These are phyloP conservation scores for Notodonta ziczac DNA, from an alignment of 2,888 invertebrate species.

Conservation along the genomic window DNA sequence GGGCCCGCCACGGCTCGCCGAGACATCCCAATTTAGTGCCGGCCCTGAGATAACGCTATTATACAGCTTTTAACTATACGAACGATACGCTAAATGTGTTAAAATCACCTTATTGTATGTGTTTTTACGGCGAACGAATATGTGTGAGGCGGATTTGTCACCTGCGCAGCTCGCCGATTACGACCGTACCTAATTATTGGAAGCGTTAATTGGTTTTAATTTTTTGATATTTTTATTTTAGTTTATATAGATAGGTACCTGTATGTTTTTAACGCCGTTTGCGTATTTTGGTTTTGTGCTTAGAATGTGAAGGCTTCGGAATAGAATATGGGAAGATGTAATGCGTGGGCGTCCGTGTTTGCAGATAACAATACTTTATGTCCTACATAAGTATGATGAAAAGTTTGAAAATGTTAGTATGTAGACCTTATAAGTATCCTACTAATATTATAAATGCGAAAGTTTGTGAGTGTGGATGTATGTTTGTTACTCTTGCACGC, in stretches of 20 bases:
- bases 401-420: too few species aligned
- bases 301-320: background rate
- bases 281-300: background rate
- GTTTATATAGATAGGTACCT: conserved; percentile 6
- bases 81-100: conserved; percentile 81
- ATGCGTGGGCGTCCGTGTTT: background rate
- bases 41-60: conserved; percentile 81
- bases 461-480: too few species aligned
- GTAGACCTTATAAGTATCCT: too few species aligned
- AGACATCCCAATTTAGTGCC: conserved; percentile 85
- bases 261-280: conserved; percentile 3
- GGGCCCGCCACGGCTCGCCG: conserved; percentile 68
- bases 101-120: conserved; percentile 71
- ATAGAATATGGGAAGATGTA: background rate
- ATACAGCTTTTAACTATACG: conserved; percentile 84
- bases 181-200: conserved; percentile 7
- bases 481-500: too few species aligned
- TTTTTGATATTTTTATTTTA: conserved; percentile 22
- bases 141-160: conserved; percentile 50
- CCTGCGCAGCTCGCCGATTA: conserved; percentile 44
- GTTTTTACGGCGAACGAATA: conserved; percentile 58
- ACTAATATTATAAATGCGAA: too few species aligned
- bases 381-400: too few species aligned
- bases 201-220: conserved; percentile 20
- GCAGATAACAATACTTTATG: background rate